These are phyloP conservation scores for Pontoporia blainvillei DNA, from an alignment of 2,113 vertebrate species.

Conservation along the genomic window DNA sequence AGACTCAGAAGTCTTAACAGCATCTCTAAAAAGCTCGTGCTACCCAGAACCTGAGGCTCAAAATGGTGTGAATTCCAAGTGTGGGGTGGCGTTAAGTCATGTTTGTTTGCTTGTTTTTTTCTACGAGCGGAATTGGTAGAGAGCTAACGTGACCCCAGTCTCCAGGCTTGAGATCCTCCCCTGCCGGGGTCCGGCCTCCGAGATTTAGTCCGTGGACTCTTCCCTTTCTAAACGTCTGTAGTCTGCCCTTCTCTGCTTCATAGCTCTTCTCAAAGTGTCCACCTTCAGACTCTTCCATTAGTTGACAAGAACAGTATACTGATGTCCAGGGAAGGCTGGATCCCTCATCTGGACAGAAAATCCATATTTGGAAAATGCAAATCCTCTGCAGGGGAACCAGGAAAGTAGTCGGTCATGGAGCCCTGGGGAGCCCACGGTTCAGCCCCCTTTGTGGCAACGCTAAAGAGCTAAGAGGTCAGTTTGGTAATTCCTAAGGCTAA, in stretches of 20 bases:
- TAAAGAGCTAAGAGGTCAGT: slow-evolving; percentile 36
- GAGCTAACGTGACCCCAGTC: not conserved
- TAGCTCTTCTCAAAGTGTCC: not conserved
- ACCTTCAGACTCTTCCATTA: not conserved
- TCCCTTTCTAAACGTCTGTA: not conserved
- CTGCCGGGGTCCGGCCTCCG: not conserved
- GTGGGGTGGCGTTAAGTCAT: no score
- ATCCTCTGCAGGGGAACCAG: not conserved
- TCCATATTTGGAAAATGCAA: not conserved
- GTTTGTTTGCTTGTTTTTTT: not conserved
- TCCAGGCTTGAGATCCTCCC: not conserved
- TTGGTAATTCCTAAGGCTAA: slow-evolving; percentile 26
- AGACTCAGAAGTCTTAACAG: not conserved
- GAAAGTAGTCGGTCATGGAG: not conserved
- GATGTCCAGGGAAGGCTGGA: not conserved
- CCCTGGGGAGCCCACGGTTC: not conserved
- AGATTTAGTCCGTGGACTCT: not conserved
- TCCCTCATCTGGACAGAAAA: not conserved
- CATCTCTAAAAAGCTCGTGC: not conserved
- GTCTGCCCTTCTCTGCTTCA: not conserved
- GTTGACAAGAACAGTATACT: not conserved
- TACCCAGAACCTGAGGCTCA: not conserved
- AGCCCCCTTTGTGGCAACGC: not conserved
- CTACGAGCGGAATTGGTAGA: not conserved
- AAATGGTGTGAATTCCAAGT: not conserved